Percentiles rank a stretch among this genome's conserved stretches.
These are phyloP conservation scores for Neotoma lepida DNA, from an alignment of 2,113 vertebrate species.

Conservation along the genomic window DNA sequence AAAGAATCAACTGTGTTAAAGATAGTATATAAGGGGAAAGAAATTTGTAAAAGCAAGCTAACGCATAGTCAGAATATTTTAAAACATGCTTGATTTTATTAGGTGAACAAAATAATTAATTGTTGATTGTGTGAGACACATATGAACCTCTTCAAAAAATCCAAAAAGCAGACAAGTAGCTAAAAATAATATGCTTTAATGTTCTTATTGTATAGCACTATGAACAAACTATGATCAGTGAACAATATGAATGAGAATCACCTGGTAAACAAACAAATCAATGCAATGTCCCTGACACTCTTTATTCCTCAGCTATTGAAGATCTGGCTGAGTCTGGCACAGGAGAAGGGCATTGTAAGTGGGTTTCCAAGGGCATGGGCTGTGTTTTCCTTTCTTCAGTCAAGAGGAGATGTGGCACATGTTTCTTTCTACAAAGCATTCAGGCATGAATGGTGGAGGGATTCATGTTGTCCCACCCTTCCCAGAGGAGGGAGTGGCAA, in stretches of 20 bases:
- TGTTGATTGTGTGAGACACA: neutral
- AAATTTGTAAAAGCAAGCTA: slow-evolving; percentile 24
- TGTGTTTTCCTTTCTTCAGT: neutral
- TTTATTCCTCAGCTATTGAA: neutral
- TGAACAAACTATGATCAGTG: neutral
- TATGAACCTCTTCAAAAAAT: neutral
- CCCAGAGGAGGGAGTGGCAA: too few relatives aligned
- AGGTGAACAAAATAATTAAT: neutral
- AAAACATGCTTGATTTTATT: neutral
- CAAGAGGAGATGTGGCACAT: neutral
- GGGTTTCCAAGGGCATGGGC: fast-evolving
- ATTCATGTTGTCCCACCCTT: neutral
- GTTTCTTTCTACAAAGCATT: neutral
- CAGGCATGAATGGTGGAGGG: too few relatives aligned
- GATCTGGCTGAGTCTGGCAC: neutral
- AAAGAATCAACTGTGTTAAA: slow-evolving; percentile 18
- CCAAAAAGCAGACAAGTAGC: neutral
- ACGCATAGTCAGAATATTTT: neutral
- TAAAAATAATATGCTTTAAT: neutral
- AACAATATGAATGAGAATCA: neutral
- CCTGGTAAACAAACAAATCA: neutral
- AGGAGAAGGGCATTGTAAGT: neutral
- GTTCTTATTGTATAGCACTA: neutral
- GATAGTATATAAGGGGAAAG: neutral
- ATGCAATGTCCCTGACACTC: neutral